A percentile compares a stretch with the other conserved stretches of the same genome.
Evolutionary conservation across 2,888 invertebrate species (phyloP).

Genomic region (Philopedon plagiatum): DNA sequence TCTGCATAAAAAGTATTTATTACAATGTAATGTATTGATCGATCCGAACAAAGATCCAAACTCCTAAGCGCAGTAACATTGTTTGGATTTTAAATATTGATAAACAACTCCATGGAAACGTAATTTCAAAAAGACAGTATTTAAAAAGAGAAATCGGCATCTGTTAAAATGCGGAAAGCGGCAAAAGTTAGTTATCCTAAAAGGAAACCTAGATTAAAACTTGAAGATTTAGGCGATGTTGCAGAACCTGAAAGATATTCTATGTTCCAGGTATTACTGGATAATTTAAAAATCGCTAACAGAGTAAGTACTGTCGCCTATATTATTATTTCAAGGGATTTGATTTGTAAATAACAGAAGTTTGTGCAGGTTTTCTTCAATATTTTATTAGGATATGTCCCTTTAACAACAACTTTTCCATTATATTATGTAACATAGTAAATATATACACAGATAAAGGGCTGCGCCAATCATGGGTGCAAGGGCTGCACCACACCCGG

Average conservation of each 20-base stretch:
- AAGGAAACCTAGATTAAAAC: slow-evolving; percentile 33
- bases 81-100: neutral
- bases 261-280: slow-evolving; percentile 54
- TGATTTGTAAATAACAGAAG: no score
- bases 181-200: slow-evolving; percentile 51
- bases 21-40: no score
- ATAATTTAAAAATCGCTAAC: slow-evolving; percentile 55
- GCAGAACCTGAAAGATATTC: slow-evolving; percentile 53
- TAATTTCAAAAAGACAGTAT: neutral
- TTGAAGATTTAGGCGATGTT: slow-evolving; percentile 44
- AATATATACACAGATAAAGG: no score
- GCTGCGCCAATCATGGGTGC: no score
- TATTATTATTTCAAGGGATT: no score
- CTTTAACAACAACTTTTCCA: no score
- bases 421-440: no score
- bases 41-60: neutral
- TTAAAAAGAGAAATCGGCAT: neutral
- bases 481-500: no score
- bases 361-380: no score
- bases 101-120: neutral
- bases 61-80: neutral
- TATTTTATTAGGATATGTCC: no score
- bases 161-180: slow-evolving; percentile 39
- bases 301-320: slow-evolving; percentile 54
- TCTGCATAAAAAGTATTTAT: no score